Percentiles rank a stretch among this genome's conserved stretches.
These are phyloP conservation scores for Acromyrmex echinatior DNA, from an alignment of 1,140 invertebrate genomes.

Conservation along the genomic window DNA sequence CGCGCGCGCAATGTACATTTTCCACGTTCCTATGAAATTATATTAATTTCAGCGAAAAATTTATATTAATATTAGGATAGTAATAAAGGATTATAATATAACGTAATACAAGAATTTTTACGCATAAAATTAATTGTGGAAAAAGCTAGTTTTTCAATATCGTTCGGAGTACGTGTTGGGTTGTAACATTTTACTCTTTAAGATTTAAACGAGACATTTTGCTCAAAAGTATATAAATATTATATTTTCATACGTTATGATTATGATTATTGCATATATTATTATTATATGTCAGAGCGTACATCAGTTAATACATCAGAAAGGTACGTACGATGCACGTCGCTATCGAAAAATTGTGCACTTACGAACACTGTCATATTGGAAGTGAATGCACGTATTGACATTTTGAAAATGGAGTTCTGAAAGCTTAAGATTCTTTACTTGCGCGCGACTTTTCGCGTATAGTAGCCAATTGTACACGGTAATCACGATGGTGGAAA, in stretches of 20 bases:
- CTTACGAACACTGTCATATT: slow-evolving; percentile 23
- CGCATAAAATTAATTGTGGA: not conserved
- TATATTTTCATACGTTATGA: not conserved
- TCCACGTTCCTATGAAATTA: not conserved
- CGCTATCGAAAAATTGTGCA: not conserved
- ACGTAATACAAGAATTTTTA: not conserved
- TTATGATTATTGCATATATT: slow-evolving; percentile 11
- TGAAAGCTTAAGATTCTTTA: slow-evolving; percentile 36
- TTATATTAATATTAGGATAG: not conserved
- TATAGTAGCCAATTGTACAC: slow-evolving; percentile 4
- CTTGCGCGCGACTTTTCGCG: slow-evolving; percentile 16
- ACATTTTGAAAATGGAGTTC: slow-evolving; percentile 36
- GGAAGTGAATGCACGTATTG: slow-evolving; percentile 22
- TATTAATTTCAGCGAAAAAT: not conserved
- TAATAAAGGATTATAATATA: not conserved
- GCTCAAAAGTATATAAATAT: not conserved
- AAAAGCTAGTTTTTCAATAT: not conserved
- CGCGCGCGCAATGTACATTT: not conserved
- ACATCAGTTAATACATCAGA: slow-evolving; percentile 14
- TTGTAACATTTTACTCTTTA: not conserved
- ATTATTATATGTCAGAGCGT: not conserved
- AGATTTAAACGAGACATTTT: not conserved
- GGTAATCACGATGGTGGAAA: slow-evolving; percentile 24
- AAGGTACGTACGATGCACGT: not conserved
- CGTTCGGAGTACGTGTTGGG: too few relatives aligned